Evolutionary conservation across 2,797 vertebrate genomes (phyloP), one percentile per base, ranked within the genome.

Genomic region (Myotis planiceps): DNA sequence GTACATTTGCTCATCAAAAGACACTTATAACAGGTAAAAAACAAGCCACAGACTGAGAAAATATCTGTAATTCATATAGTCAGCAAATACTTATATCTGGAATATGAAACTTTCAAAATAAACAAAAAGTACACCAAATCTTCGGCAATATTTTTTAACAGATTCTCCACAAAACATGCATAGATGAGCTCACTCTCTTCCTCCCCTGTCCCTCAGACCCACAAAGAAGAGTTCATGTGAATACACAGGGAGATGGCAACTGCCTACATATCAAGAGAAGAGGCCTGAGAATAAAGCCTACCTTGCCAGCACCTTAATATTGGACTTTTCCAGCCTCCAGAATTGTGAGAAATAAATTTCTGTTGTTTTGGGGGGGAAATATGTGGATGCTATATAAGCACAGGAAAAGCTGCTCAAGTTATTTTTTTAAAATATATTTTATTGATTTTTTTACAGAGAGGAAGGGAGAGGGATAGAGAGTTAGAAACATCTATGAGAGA

Each of bases 121-220:
- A 78, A 78, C 15, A 49, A 72, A 92, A 91, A 58, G 34, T 9
- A 19, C 12, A 82, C n/a, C 23, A 42, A 9, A 65, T 71, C 32
- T 58, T 51, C 14, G 66, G 6, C 18, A 60, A 84, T 51, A 71
- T 14, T 25, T 63, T 69, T 85, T 8, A 71, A 51, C 8, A 72
- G 9, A 75, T 6, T 4, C 8, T 79, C 87, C 15, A 84, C 27
- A 95, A 76, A 90, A 92, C 12, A 60, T 39, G n/a, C 7, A 72
- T 21, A n/a, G 6, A 55, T 72, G 27, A 65, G 6, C 45, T 53
- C 16, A 45, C 47, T 37, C 21, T 34, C 23, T 58, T 25, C 21
- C 4, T 71, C 16, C 13, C 32, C 4, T 5, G 4, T 1, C 3
- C 0, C 49, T 37, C 2, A 18, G 27, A 32, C 4, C 13, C 4